Evolutionary conservation across 2,113 vertebrate genomes (phyloP), one percentile per base, ranked within the genome.

Genomic region (Charadrius vociferus): DNA sequence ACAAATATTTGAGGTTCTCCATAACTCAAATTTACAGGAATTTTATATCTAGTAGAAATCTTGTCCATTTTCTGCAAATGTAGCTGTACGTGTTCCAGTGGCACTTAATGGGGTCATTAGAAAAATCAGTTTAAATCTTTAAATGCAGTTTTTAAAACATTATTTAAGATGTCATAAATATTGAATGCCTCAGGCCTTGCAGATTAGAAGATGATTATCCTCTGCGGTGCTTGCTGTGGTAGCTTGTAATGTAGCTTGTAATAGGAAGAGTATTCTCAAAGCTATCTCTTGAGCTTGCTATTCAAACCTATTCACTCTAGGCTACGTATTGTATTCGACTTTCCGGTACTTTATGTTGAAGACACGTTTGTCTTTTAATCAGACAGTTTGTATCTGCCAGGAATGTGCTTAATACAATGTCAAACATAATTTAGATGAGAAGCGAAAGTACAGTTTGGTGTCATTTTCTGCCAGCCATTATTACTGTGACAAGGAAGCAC

Each of bases 51-150:
- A 7, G 20, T 12, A 59, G 52, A 73, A 72, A 55, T 61, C 52
- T 14, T 13, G 5, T 20, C 36, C 0, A 1, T 58, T 81, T 52
- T 37, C 63, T 81, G 6, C 0, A 1, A 49, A 61, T 1, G 1
- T 23, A 19, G 53, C 23, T 30, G 4, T 23, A 6, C 4, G 2
- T 0, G 0, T 72, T 63, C 72, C 32, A 22, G 71, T 13, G 12
- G 15, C 10, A 1, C 34, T 24, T 68, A 39, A 47, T 4, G 3
- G 68, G 20, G n/a, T 88, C 27, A 10, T 56, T 26, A 47, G 34
- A 79, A 88, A 70, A 71, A 56, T 29, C 14, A 3, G 11, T 50
- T 50, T 49, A 71, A 93, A 71, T 6, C n/a, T 37, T 74, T 43
- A 83, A 37, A 63, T 49, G 17, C 16, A 10, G 4, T 14, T 55